Conservation (phyloP, 2,113 vertebrate species). For the Pogona vitticeps region DNA sequence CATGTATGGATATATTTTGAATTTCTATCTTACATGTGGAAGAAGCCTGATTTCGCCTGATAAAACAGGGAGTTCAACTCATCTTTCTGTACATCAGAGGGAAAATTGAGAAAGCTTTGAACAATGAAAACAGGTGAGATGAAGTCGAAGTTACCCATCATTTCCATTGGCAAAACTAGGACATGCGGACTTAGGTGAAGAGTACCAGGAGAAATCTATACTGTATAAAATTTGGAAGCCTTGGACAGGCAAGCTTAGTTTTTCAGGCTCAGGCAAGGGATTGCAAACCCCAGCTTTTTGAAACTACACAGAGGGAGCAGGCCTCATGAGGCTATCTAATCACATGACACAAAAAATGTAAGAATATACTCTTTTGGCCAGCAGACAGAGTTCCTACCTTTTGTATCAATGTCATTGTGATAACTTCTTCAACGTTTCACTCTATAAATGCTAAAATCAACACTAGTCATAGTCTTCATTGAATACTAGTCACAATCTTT, state of each 20-base stretch:
- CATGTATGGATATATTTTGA: background rate
- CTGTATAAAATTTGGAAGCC: background rate
- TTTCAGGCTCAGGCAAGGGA: background rate
- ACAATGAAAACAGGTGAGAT: background rate
- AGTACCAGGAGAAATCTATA: background rate
- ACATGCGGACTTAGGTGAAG: background rate
- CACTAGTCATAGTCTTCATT: constrained; percentile 4
- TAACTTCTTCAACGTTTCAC: constrained; percentile 27
- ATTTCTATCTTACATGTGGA: background rate
- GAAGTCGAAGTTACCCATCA: background rate
- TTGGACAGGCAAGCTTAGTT: background rate
- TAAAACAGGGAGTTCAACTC: background rate
- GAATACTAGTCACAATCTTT: constrained; percentile 27
- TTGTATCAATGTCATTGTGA: background rate
- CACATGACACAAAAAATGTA: background rate
- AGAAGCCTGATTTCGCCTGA: background rate
- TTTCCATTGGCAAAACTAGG: background rate
- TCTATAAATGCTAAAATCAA: constrained; percentile 43
- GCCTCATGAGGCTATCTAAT: background rate
- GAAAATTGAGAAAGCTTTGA: too few relatives aligned
- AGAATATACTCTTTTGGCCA: constrained; percentile 12
- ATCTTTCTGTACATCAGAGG: too few relatives aligned
- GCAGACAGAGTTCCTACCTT: constrained; percentile 42
- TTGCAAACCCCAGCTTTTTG: background rate
- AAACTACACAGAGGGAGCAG: background rate